Evolutionary conservation across 1,140 invertebrate genomes (phyloP).

Genomic region (Drosophila funebris): DNA sequence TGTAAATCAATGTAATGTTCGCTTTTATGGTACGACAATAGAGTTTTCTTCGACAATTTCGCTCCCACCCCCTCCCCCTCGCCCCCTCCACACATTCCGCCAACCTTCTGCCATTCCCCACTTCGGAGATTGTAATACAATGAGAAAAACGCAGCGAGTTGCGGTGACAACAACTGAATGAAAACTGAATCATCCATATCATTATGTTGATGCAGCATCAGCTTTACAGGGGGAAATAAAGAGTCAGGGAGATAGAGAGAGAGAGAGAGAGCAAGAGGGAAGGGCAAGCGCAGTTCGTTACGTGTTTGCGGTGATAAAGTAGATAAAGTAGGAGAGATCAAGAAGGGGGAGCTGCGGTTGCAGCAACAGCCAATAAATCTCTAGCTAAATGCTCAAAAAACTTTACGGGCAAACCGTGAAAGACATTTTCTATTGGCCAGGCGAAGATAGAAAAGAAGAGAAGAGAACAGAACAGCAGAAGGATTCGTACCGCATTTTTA

Average conservation of each 20-base stretch:
- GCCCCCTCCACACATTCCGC: not conserved
- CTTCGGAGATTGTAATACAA: constrained; percentile 52
- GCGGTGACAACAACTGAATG: constrained; percentile 50
- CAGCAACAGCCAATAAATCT: constrained; percentile 64
- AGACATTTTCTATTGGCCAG: constrained; percentile 47
- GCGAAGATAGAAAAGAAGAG: constrained; percentile 26
- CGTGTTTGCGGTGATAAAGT: constrained; percentile 56
- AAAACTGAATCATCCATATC: constrained; percentile 51
- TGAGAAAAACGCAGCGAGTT: constrained; percentile 38
- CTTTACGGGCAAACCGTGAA: constrained; percentile 55
- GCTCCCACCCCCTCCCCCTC: not conserved
- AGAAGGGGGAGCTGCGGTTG: constrained; percentile 11
- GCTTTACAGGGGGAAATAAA: not conserved
- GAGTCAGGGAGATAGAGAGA: not conserved
- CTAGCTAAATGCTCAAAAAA: constrained; percentile 57
- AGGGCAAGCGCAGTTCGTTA: constrained; percentile 36
- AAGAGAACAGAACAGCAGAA: not conserved
- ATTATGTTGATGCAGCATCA: constrained; percentile 41
- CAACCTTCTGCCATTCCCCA: no score
- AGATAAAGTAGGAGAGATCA: not conserved
- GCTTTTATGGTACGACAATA: constrained; percentile 43
- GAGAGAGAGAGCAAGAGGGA: not conserved
- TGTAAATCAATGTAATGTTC: constrained; percentile 64
- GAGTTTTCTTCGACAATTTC: constrained; percentile 16
- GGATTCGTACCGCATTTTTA: constrained; percentile 53